Percentiles rank a stretch among this genome's conserved stretches.
These are phyloP conservation scores for Dolichopus griseipennis DNA, from an alignment of 2,888 invertebrate species.

Conservation along the genomic window DNA sequence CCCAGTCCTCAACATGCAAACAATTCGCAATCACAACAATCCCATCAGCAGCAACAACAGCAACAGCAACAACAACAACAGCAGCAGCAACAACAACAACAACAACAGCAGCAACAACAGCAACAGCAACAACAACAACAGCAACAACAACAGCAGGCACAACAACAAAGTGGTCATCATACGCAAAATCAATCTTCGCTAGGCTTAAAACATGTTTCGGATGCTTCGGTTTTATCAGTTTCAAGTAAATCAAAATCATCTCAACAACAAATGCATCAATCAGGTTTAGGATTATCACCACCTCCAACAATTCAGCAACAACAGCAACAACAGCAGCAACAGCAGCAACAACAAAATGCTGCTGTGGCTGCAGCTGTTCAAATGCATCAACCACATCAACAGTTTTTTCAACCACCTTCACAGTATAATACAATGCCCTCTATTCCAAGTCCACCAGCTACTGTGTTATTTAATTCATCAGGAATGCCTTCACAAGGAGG, in stretches of 20 bases:
- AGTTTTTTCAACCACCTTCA: slow-evolving; percentile 50
- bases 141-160: slow-evolving; percentile 34
- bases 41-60: slow-evolving; percentile 39
- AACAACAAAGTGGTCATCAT: background rate
- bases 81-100: slow-evolving; percentile 43
- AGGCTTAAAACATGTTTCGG: slow-evolving; percentile 35
- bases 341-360: slow-evolving; percentile 27
- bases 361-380: slow-evolving; percentile 22
- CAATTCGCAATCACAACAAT: slow-evolving; percentile 37
- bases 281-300: slow-evolving; percentile 46
- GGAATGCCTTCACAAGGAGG: slow-evolving; percentile 63
- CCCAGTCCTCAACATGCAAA: slow-evolving; percentile 44
- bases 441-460: slow-evolving; percentile 75
- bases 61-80: slow-evolving; percentile 43
- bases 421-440: slow-evolving; percentile 74
- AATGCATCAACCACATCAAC: slow-evolving; percentile 38
- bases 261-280: slow-evolving; percentile 51
- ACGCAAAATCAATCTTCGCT: slow-evolving; percentile 33
- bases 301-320: slow-evolving; percentile 51
- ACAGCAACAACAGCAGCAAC: slow-evolving; percentile 44
- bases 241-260: slow-evolving; percentile 61
- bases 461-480: slow-evolving; percentile 69
- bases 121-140: slow-evolving; percentile 41
- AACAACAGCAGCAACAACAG: slow-evolving; percentile 38
- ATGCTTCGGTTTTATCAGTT: slow-evolving; percentile 46